Conservation (phyloP, 92 coral and sea anemone species). For the Phymanthus crucifer region DNA sequence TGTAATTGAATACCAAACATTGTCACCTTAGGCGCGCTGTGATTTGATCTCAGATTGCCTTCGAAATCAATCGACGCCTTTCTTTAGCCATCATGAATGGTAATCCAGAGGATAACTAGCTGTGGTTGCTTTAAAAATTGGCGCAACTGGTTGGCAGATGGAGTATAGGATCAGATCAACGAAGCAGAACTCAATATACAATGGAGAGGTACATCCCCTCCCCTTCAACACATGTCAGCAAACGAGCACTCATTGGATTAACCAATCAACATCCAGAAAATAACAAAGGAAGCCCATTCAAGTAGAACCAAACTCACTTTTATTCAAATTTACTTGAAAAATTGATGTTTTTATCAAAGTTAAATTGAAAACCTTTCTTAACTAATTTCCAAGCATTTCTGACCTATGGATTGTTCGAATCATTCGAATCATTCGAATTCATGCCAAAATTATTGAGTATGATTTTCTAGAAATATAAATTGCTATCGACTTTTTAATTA, state of each 20-base stretch:
- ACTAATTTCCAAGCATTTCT: not conserved
- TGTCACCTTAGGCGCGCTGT: slow-evolving; percentile 32
- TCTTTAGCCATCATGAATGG: not conserved
- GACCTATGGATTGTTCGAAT: not conserved
- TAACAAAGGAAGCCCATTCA: slow-evolving; percentile 12
- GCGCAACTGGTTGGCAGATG: slow-evolving; percentile 41
- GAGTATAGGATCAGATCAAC: slow-evolving; percentile 17
- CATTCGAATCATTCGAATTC: not conserved
- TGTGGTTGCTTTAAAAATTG: slow-evolving; percentile 36
- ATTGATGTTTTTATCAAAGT: not conserved
- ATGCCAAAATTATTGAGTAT: not conserved
- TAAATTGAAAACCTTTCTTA: not conserved
- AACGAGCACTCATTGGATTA: slow-evolving; percentile 27
- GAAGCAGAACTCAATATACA: slow-evolving; percentile 38
- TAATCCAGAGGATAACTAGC: not conserved
- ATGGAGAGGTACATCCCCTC: slow-evolving; percentile 31
- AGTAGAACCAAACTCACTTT: not conserved
- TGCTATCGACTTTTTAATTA: not conserved
- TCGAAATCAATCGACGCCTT: not conserved
- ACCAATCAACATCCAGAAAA: slow-evolving; percentile 16
- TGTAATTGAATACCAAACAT: slow-evolving; percentile 41
- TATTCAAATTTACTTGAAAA: not conserved
- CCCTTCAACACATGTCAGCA: slow-evolving; percentile 43
- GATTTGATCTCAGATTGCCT: slow-evolving; percentile 19
- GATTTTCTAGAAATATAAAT: not conserved